phyloP scores from a whole-genome alignment of 2,888 invertebrate genomes.

The Scaptomyza caliginosa region DNA sequence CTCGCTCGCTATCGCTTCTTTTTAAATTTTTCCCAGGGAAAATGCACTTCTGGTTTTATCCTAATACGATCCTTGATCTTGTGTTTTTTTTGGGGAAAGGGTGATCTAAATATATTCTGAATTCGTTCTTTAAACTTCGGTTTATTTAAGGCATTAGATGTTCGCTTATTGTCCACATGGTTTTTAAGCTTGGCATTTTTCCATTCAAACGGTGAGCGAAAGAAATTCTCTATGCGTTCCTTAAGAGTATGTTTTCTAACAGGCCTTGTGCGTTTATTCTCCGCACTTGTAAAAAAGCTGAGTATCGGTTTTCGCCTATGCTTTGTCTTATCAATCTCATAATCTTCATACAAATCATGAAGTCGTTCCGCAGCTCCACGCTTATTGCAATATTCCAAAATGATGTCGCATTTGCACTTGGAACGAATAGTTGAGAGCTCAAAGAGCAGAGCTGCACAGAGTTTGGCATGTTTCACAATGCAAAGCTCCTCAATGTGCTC shows the following conservation, averaged over 20 bases:
- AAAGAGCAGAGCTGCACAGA: slow-evolving; percentile 26
- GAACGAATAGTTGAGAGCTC: slow-evolving; percentile 28
- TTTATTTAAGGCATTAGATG: neutral
- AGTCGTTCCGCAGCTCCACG: slow-evolving; percentile 30
- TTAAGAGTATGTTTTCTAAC: neutral
- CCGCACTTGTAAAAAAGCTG: neutral
- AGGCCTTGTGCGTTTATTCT: rapidly evolving
- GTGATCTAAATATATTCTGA: neutral
- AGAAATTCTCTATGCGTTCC: neutral
- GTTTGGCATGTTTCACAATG: slow-evolving; percentile 29
- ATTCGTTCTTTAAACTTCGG: neutral
- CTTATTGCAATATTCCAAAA: slow-evolving; percentile 39
- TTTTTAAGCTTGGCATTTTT: neutral
- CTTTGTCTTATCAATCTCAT: rapidly evolving
- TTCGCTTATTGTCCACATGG: neutral
- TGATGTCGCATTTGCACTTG: slow-evolving; percentile 42
- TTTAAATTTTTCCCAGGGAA: no score
- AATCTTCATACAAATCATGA: neutral
- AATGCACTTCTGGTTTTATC: no score
- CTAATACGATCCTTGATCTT: neutral
- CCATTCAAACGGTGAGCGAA: neutral
- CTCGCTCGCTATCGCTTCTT: no score
- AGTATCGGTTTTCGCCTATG: neutral
- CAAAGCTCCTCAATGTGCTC: slow-evolving; percentile 27
- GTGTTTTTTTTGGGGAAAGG: neutral